Conservation (phyloP, 2,888 invertebrate species). For the Campoletis raptor region DNA sequence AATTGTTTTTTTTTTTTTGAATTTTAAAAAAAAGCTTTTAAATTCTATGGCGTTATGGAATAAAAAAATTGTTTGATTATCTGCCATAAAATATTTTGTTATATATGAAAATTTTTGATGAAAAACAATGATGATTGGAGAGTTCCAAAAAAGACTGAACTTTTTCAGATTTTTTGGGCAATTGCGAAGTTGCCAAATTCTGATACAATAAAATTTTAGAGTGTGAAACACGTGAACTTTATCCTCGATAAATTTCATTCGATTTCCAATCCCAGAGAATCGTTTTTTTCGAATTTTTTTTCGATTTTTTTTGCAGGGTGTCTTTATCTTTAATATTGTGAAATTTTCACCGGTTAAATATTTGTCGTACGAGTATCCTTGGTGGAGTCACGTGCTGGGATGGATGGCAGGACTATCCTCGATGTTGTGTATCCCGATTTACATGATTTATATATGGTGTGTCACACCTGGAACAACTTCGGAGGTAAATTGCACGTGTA, state of each 20-base stretch:
- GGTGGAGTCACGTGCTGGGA: slow-evolving; percentile 98
- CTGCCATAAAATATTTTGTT: no score
- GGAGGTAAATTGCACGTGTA: slow-evolving; percentile 87
- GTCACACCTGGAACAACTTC: slow-evolving; percentile 92
- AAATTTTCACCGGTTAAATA: slow-evolving; percentile 98
- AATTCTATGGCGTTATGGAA: no score
- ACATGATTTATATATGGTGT: slow-evolving; percentile 95
- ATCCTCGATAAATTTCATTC: neutral
- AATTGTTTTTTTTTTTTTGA: slow-evolving; percentile 3
- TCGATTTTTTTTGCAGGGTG: slow-evolving; percentile 88
- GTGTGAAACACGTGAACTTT: neutral
- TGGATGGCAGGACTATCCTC: slow-evolving; percentile 98
- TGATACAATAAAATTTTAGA: no score
- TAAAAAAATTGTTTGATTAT: no score
- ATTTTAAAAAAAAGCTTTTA: no score
- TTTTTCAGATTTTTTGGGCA: no score
- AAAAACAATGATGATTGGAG: no score
- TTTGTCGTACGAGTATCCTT: slow-evolving; percentile 97
- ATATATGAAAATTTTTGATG: no score
- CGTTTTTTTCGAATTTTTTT: neutral
- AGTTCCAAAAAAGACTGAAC: no score
- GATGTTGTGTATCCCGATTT: slow-evolving; percentile 98
- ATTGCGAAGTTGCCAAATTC: no score
- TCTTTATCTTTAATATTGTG: slow-evolving; percentile 96
- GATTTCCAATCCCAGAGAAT: neutral